Evolutionary conservation across 2,888 invertebrate species (phyloP).

Genomic region (Machimus rusticus): DNA sequence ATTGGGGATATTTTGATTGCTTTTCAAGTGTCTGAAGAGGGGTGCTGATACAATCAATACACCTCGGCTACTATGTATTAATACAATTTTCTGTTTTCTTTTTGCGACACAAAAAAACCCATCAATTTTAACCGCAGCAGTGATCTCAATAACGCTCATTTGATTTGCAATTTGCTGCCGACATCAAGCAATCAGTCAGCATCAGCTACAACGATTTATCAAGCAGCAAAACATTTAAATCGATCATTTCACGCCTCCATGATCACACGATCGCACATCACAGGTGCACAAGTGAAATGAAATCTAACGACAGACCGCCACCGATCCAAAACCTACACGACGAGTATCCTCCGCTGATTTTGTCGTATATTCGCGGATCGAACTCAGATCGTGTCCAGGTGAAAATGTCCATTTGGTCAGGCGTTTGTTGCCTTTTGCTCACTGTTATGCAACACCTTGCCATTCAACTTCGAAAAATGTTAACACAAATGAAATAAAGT

Average conservation of each 20-base stretch:
- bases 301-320: background rate
- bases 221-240: slow-evolving; percentile 8
- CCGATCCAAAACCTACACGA: background rate
- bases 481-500: background rate
- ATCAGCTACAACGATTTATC: background rate
- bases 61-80: background rate
- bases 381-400: background rate
- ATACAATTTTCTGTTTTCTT: background rate
- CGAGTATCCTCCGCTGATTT: background rate
- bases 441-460: background rate
- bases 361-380: background rate
- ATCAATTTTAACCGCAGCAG: background rate
- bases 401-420: background rate
- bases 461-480: background rate
- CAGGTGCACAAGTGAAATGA: background rate
- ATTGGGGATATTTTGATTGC: background rate
- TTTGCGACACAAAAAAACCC: background rate
- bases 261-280: slow-evolving; percentile 1
- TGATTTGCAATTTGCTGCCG: background rate
- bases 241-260: slow-evolving; percentile 33
- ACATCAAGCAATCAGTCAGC: background rate
- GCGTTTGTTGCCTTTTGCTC: background rate
- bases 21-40: background rate
- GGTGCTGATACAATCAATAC: background rate
- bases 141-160: background rate